These are phyloP conservation scores for Pemphredon lugubris DNA, from an alignment of 2,888 invertebrate genomes.

Conservation along the genomic window DNA sequence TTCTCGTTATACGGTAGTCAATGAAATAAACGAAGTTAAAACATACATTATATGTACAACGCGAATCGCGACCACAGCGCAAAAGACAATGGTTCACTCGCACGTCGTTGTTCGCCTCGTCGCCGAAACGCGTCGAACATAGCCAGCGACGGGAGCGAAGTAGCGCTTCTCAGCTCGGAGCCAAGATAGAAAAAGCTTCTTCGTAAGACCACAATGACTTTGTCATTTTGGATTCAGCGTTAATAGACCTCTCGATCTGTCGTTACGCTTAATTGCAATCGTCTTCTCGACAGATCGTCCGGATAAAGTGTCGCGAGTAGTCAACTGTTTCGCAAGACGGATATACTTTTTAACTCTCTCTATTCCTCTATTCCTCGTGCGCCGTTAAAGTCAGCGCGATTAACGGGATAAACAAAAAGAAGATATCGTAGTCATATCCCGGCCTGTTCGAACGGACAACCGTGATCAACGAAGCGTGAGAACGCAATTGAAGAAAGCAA, in stretches of 20 bases:
- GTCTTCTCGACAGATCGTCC: background rate
- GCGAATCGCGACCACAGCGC: slow-evolving; percentile 33
- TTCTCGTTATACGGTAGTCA: slow-evolving; percentile 48
- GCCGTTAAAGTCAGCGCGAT: background rate
- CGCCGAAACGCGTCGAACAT: background rate
- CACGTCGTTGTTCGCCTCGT: background rate
- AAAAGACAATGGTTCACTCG: slow-evolving; percentile 40
- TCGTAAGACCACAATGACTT: slow-evolving; percentile 6
- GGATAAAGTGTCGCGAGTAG: background rate
- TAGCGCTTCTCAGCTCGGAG: slow-evolving; percentile 1
- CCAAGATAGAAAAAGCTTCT: slow-evolving; percentile 3
- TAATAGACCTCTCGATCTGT: slow-evolving; percentile 24
- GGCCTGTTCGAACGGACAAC: background rate
- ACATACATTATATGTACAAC: slow-evolving; percentile 45
- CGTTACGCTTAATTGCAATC: slow-evolving; percentile 9
- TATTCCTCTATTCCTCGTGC: background rate
- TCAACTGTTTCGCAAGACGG: background rate
- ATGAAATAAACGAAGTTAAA: slow-evolving; percentile 51
- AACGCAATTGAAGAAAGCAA: background rate
- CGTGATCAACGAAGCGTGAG: too few species aligned
- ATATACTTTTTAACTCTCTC: too few species aligned
- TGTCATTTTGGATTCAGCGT: slow-evolving; percentile 7
- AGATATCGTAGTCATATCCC: background rate
- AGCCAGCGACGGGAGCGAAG: background rate
- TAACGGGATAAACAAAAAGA: background rate